Base-by-base conservation (phyloP, 2,113 vertebrate genomes). In the Diglossa brunneiventris region DNA sequence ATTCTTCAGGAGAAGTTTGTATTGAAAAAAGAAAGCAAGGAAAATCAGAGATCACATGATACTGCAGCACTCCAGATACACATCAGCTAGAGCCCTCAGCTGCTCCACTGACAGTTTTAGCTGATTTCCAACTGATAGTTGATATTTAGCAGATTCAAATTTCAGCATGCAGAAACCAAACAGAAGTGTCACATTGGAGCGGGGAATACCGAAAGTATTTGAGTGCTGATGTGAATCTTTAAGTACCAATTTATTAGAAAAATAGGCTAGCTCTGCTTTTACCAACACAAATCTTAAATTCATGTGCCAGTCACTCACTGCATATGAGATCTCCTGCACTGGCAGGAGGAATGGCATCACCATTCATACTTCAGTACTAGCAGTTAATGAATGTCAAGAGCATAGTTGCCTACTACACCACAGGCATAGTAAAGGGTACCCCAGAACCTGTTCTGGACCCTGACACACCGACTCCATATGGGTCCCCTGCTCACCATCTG, bases 61-160 rank as follows among this genome's bases (percentile, higher is more conserved):
- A 9, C 21, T 27, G 7, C 31, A 44, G 56, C 1, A 1, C 24
- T 22, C 27, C 31, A 35, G 46, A 27, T 10, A 33, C 0, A 0
- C 3, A 37, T 47, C 18, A 42, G 19, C 56, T 67, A 27, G 26
- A 37, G 39, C 22, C 24, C 23, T 49, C 0, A 0, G n/a, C 31
- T 69, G n/a, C 24, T 10, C 5, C 22, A 49, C 11, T 0, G 0
- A 53, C 6, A 23, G 20, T 24, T 66, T 31, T 23, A 28, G 9
- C 21, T 23, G 9, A 33, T 73, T 68, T 49, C 26, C 55, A 74
- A 3, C 8, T 5, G 12, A 7, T 41, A 56, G 6, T 12, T 11
- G 13, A 10, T 50, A 64, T 41, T 67, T 42, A 69, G 8, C 37
- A 70, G 41, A 28, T 4, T 31, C 15, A 26, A 21, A 42, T 72